A percentile compares a stretch with the other conserved stretches of the same genome.
These are phyloP conservation scores for Leucoma salicis DNA, from an alignment of 2,888 invertebrate genomes.

Conservation along the genomic window DNA sequence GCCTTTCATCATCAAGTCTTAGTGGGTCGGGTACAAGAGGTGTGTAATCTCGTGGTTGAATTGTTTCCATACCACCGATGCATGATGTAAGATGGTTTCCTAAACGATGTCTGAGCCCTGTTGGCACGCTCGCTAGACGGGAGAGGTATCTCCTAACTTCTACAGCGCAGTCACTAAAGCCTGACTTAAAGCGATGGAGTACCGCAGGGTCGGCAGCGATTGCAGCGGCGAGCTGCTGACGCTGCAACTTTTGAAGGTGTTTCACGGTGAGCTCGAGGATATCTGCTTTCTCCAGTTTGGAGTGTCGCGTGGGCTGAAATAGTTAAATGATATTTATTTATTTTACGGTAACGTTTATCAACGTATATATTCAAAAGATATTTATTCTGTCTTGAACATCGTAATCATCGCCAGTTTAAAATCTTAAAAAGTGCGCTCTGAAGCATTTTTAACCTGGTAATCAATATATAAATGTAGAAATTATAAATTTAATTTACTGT, in stretches of 20 bases:
- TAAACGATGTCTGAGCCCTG: conserved; percentile 83
- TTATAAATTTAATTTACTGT: too few relatives aligned
- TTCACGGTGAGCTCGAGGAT: conserved; percentile 97
- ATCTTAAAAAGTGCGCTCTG: too few relatives aligned
- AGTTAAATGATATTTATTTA: too few relatives aligned
- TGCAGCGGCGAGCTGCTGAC: conserved; percentile 91
- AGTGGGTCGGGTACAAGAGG: conserved; percentile 81
- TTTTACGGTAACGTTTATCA: too few relatives aligned
- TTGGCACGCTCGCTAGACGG: conserved; percentile 84
- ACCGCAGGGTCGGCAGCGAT: conserved; percentile 93
- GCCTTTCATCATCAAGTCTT: conserved; percentile 67
- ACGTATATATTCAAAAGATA: too few relatives aligned
- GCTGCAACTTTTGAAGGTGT: conserved; percentile 93
- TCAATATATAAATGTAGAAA: too few relatives aligned
- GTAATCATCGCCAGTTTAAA: too few relatives aligned
- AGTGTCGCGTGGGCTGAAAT: conserved; percentile 94
- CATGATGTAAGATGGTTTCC: conserved; percentile 85
- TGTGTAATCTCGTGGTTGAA: conserved; percentile 68
- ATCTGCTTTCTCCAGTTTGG: conserved; percentile 97
- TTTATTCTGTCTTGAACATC: too few relatives aligned
- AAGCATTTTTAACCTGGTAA: too few relatives aligned
- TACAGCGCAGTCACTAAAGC: conserved; percentile 93
- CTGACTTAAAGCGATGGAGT: conserved; percentile 91
- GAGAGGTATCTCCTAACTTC: conserved; percentile 89
- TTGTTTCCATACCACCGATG: conserved; percentile 79